These are phyloP conservation scores for Garrulus glandarius DNA, from an alignment of 2,797 vertebrate species.

Conservation along the genomic window DNA sequence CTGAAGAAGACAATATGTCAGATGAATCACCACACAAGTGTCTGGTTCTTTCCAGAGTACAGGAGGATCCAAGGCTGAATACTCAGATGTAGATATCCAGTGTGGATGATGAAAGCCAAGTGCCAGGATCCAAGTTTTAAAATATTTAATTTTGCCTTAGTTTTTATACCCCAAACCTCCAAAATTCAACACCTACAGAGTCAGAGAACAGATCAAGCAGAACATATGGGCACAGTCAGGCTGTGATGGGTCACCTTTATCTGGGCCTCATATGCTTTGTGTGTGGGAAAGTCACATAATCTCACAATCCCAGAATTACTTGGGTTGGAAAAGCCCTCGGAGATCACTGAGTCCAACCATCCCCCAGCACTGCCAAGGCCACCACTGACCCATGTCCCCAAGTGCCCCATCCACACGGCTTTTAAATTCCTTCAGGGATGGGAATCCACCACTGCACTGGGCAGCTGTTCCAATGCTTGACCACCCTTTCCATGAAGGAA, in stretches of 20 bases:
- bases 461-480: neutral
- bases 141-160: neutral
- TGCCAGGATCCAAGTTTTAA: neutral
- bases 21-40: neutral
- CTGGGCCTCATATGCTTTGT: neutral
- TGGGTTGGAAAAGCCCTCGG: neutral
- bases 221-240: accelerated
- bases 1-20: neutral
- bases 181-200: neutral
- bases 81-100: neutral
- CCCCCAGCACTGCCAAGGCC: neutral
- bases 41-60: neutral
- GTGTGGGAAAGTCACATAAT: neutral
- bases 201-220: neutral
- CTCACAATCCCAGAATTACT: neutral
- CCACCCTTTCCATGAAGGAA: neutral
- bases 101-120: neutral
- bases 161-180: neutral
- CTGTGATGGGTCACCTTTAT: neutral
- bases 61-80: neutral
- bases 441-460: neutral
- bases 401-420: accelerated
- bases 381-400: neutral
- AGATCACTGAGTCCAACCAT: neutral
- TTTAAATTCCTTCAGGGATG: neutral